Conservation (phyloP, 2,113 vertebrate species). For the Orientallactaga bullata region DNA sequence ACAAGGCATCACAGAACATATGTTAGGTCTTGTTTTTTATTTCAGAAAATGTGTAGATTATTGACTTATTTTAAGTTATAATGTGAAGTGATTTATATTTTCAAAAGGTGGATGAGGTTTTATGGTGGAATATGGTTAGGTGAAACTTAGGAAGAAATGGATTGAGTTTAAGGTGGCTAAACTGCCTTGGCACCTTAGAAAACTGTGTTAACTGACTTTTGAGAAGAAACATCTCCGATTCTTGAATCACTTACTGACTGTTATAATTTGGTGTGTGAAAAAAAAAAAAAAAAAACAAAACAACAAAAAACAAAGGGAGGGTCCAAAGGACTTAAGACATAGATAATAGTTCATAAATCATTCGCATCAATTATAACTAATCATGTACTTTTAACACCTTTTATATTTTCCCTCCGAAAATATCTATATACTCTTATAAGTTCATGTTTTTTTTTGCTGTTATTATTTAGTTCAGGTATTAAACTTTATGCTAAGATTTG, state of each 20-base stretch:
- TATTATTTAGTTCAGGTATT: neutral
- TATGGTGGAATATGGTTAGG: neutral
- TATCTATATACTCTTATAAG: neutral
- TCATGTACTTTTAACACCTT: neutral
- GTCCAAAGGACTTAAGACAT: neutral
- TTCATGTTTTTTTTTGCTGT: neutral
- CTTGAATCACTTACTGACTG: neutral
- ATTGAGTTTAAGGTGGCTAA: neutral
- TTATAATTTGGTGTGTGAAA: constrained; percentile 33
- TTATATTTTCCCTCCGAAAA: rapidly evolving
- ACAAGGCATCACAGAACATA: neutral
- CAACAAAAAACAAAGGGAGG: neutral
- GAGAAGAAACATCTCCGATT: neutral
- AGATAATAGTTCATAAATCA: neutral
- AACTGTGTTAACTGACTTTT: neutral
- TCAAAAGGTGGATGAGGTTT: neutral
- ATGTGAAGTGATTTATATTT: neutral
- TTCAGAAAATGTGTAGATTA: neutral
- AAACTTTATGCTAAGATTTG: constrained; percentile 4
- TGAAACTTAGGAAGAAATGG: neutral
- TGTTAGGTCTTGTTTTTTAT: neutral
- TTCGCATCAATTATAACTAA: neutral
- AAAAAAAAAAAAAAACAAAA: constrained; percentile 24
- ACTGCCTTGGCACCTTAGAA: neutral
- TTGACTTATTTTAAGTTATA: neutral